Base-by-base conservation (phyloP, 2,113 vertebrate species). In the Montifringilla adamsi region DNA sequence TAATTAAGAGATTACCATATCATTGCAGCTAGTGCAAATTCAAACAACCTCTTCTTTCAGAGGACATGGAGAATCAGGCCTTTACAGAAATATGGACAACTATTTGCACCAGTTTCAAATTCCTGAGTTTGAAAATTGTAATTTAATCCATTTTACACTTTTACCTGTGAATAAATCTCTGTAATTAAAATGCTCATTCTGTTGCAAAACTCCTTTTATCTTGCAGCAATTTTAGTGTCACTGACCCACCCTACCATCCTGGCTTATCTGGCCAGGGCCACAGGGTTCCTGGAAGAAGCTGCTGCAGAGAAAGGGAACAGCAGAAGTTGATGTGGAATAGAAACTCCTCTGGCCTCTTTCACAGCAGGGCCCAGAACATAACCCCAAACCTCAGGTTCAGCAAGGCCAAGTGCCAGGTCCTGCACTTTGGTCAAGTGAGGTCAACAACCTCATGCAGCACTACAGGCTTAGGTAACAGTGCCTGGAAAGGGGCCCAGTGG, bases 251-350 rank as follows among this genome's bases (percentile, higher is more conserved):
- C 31, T 53, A 26, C 28, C 15, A 41, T 11, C 41, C 20, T 0
- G 3, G 11, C 6, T 49, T 13, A 39, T 0, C 2, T 18, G 39
- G 19, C 53, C 5, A 2, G 37, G 2, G 3, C 33, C 6, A 0
- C 27, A 30, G 35, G 41, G 39, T 14, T 87, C 6, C 73, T 28
- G 69, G 46, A 64, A 72, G 59, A 73, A 58, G 37, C 60, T 39
- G 60, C 68, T 74, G 39, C 37, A 37, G 55, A 35, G 52, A 67
- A 72, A 24, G 2, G 22, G 7, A 74, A 52, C 33, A 52, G 47
- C 47, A 55, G 41, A 56, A 84, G 31, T 28, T 11, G 24, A 43
- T 1, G 14, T 10, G 19, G 27, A 37, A 66, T 8, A 66, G 73
- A 77, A 83, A 84, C 33, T 87, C 50, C 56, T 66, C 16, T 3